Conservation (phyloP, 2,797 vertebrate genomes). For the Scyliorhinus canicula region DNA sequence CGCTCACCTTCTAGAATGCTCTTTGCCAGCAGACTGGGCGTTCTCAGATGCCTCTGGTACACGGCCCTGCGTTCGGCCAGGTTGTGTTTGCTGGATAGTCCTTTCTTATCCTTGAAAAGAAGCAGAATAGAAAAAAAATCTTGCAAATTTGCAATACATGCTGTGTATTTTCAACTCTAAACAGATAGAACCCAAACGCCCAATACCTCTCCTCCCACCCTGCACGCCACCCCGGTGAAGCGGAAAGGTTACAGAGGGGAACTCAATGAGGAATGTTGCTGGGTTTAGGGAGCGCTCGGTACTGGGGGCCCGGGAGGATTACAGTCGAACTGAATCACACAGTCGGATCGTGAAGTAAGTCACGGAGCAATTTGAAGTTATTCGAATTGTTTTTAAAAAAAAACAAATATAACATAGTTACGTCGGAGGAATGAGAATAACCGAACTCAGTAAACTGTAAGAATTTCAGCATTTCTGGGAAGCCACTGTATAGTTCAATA, state of each 20-base stretch:
- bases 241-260: neutral
- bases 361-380: neutral
- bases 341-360: neutral
- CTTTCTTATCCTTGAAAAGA: slow-evolving; percentile 81
- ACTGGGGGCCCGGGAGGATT: neutral
- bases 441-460: neutral
- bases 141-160: neutral
- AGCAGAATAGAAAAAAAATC: neutral
- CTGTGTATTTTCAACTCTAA: too few relatives aligned
- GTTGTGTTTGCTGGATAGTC: slow-evolving; percentile 76
- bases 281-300: too few relatives aligned
- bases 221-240: too few relatives aligned
- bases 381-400: neutral
- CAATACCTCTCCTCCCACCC: neutral
- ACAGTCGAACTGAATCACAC: neutral
- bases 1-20: slow-evolving; percentile 89
- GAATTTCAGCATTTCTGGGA: neutral
- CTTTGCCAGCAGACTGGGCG: slow-evolving; percentile 90
- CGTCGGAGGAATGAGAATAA: neutral
- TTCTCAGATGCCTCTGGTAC: slow-evolving; percentile 83
- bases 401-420: neutral
- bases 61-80: slow-evolving; percentile 78
- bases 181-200: neutral
- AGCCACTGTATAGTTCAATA: neutral
- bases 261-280: too few relatives aligned